Evolutionary conservation across 1,140 invertebrate species (phyloP).

Genomic region (Drosophila ananassae): DNA sequence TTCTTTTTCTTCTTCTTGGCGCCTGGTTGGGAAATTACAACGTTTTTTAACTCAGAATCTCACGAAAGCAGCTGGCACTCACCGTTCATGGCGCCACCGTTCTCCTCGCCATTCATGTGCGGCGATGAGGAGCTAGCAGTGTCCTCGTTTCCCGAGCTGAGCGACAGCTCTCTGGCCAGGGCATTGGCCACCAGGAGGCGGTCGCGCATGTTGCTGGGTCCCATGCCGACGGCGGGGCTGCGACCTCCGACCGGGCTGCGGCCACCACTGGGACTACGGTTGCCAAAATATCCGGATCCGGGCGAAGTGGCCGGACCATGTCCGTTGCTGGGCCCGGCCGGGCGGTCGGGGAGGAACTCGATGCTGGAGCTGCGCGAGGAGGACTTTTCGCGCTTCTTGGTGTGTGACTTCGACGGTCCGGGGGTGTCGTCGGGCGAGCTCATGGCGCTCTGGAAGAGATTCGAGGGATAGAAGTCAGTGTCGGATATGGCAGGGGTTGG

Average conservation of each 20-base stretch:
- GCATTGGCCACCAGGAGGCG: slow-evolving; percentile 32
- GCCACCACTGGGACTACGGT: not conserved
- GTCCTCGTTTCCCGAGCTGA: slow-evolving; percentile 7
- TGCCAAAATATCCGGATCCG: not conserved
- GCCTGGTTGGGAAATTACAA: not conserved
- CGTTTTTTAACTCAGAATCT: not conserved
- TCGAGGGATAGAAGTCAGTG: not conserved
- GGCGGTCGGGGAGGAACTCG: not conserved
- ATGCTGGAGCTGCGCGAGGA: slow-evolving; percentile 11
- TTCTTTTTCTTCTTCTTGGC: slow-evolving; percentile 6
- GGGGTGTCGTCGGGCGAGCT: slow-evolving; percentile 32
- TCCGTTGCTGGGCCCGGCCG: slow-evolving; percentile 7
- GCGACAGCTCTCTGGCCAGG: not conserved
- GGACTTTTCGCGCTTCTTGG: slow-evolving; percentile 4
- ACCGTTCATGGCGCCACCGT: slow-evolving; percentile 6
- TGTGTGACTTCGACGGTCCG: slow-evolving; percentile 1
- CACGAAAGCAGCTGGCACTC: too few species aligned
- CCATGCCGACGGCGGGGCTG: not conserved
- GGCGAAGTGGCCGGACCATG: not conserved
- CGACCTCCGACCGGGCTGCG: not conserved
- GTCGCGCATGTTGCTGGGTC: slow-evolving; percentile 9
- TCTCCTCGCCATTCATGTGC: slow-evolving; percentile 13
- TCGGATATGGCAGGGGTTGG: too few species aligned
- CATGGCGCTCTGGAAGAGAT: slow-evolving; percentile 24
- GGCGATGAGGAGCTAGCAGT: slow-evolving; percentile 6